These are phyloP conservation scores for Hybognathus amarus DNA, from an alignment of 2,797 vertebrate genomes.

Conservation along the genomic window DNA sequence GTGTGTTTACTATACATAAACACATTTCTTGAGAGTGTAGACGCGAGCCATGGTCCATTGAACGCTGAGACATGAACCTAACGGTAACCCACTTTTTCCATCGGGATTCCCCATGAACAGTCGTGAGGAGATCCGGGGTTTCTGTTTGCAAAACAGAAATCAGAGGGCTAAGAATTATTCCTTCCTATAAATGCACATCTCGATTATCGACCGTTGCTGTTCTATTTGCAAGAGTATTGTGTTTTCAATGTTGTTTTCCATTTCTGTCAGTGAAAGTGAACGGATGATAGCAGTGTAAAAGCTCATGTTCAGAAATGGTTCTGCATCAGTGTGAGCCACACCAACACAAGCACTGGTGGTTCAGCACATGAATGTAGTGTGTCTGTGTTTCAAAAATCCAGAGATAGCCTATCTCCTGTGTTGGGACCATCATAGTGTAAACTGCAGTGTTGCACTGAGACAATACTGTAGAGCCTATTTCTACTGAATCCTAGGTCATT, in stretches of 20 bases:
- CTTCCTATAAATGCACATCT: constrained; percentile 6
- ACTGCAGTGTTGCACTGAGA: constrained; percentile 1
- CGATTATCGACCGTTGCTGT: background rate
- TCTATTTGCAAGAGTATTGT: background rate
- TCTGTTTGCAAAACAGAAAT: background rate
- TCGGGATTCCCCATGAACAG: constrained; percentile 39
- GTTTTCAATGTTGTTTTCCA: background rate
- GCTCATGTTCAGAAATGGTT: background rate
- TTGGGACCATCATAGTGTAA: constrained; percentile 18
- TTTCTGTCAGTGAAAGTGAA: background rate
- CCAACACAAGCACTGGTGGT: background rate
- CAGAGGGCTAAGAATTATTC: background rate
- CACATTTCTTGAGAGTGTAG: background rate
- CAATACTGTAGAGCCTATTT: background rate
- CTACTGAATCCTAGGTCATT: background rate
- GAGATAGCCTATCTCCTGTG: background rate
- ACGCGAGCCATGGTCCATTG: constrained; percentile 18
- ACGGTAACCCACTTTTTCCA: constrained; percentile 15
- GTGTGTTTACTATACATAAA: no score
- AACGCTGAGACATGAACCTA: constrained; percentile 16
- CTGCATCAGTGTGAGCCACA: background rate
- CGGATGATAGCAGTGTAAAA: background rate
- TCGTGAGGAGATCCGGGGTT: constrained; percentile 10
- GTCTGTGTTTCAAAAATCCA: constrained; percentile 1
- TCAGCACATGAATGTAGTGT: background rate